phyloP scores from a whole-genome alignment of 2,113 vertebrate species.

The Lates calcarifer region DNA sequence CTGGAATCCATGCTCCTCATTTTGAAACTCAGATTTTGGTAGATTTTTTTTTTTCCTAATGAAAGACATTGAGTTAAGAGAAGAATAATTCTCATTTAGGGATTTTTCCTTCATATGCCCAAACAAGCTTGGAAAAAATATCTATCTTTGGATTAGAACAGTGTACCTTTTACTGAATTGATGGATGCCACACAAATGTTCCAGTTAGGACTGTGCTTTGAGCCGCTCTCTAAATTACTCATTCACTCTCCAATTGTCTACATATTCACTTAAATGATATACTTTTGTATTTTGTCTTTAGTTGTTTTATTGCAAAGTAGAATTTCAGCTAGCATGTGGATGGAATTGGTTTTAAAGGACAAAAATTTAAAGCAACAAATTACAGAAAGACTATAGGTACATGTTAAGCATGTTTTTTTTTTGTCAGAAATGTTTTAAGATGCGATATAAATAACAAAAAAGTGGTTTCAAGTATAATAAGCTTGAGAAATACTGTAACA shows the following conservation, averaged over 20 bases:
- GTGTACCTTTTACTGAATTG: background rate
- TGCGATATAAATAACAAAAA: background rate
- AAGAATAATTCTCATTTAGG: background rate
- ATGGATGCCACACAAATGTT: slow-evolving; percentile 21
- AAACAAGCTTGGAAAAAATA: too few species aligned
- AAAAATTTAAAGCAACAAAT: background rate
- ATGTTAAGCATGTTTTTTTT: slow-evolving; percentile 11
- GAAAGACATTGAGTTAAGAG: background rate
- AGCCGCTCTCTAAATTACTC: slow-evolving; percentile 5
- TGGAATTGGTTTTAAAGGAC: background rate
- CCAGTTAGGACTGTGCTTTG: background rate
- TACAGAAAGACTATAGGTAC: background rate
- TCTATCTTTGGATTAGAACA: background rate
- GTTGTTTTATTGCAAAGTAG: background rate
- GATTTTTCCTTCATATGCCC: too few species aligned
- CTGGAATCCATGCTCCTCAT: background rate
- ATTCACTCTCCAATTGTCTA: background rate
- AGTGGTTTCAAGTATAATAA: slow-evolving; percentile 8
- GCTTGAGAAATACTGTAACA: slow-evolving; percentile 3
- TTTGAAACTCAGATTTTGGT: background rate
- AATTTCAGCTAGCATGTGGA: background rate
- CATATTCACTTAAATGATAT: background rate
- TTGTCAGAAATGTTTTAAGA: slow-evolving; percentile 14
- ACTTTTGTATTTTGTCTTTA: background rate
- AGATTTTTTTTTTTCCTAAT: background rate